Base-by-base conservation (phyloP, 1,140 invertebrate genomes). In the Scaptomyza graminum region DNA sequence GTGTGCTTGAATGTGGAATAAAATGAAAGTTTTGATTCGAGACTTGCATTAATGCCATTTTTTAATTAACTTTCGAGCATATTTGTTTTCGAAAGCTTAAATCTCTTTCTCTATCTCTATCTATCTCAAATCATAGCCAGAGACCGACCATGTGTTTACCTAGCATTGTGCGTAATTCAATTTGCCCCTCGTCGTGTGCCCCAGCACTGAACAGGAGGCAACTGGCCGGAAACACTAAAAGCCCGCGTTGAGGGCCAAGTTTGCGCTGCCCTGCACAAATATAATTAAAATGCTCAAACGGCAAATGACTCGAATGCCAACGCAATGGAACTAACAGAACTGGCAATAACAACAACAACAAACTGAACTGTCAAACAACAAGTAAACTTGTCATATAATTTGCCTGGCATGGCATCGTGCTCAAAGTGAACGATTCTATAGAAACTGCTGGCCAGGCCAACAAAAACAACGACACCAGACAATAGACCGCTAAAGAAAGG, bases 161-260 rank as follows among this genome's bases (percentile, higher is more conserved):
- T 74, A 69, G 49, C 75, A 85, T 84, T 74, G 82, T 87, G 81
- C 82, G 82, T 85, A 81, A 85, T 74, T 85, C 77, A 81, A 85
- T 80, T 71, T 72, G 62, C 47, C 74, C 15, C 31, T 28, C 28
- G 4, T 31, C 28, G 5, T 6, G 5, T 31, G 28, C 28, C 5
- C 1, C 3, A n/a, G 31, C 46, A 44, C 22, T 67, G n/a, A 34
- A 4, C 13, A 37, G 25, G 8, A 62, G 31, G 8, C 83, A 85
- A 87, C 74, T 85, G 83, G 46, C 82, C 74, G 78, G 83, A 87
- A 85, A 75, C 81, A 87, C 74, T 81, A 87, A 87, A 84, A 74
- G 65, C 71, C 22, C 43, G 54, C 54, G 54, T 59, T 62, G 72
- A 59, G 57, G 73, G 74, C 55, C 74, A 61, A 60, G 18, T 43